A percentile compares a stretch with the other conserved stretches of the same genome.
Evolutionary conservation across 2,888 invertebrate genomes (phyloP).

Genomic region (Drosophila cognata): DNA sequence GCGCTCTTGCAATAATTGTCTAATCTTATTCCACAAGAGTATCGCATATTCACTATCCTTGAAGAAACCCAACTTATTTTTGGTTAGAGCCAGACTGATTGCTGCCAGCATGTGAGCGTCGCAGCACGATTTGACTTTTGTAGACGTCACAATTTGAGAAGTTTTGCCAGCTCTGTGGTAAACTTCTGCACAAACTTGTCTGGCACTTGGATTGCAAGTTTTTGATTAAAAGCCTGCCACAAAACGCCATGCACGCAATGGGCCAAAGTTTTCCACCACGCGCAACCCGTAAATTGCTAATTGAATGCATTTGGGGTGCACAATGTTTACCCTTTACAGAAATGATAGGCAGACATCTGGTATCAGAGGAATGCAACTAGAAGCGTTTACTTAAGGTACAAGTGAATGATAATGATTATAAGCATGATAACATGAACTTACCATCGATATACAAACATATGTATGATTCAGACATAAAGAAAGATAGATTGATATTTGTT

Average conservation of each 20-base stretch:
- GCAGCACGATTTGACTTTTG: constrained; percentile 77
- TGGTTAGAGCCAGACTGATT: constrained; percentile 59
- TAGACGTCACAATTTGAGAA: constrained; percentile 77
- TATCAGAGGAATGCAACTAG: constrained; percentile 10
- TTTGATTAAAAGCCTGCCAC: constrained; percentile 76
- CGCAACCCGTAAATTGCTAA: constrained; percentile 69
- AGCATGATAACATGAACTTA: neutral
- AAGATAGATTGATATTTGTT: neutral
- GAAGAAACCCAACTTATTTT: constrained; percentile 7
- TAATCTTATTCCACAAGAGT: constrained; percentile 12
- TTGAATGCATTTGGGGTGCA: constrained; percentile 68
- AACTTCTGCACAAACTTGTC: constrained; percentile 72
- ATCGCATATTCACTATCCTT: constrained; percentile 13
- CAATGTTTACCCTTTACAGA: constrained; percentile 36
- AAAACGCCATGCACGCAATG: constrained; percentile 61
- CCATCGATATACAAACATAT: neutral
- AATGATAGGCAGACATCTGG: constrained; percentile 33
- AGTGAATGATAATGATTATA: neutral
- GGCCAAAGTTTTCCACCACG: constrained; percentile 43
- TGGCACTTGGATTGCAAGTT: constrained; percentile 71
- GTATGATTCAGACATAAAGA: neutral
- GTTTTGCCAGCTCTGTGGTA: constrained; percentile 57
- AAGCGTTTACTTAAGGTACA: neutral
- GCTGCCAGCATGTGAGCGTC: constrained; percentile 42
- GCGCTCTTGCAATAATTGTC: neutral